Conservation (phyloP, 1,140 invertebrate genomes). For the Drosophila pruinosa region DNA sequence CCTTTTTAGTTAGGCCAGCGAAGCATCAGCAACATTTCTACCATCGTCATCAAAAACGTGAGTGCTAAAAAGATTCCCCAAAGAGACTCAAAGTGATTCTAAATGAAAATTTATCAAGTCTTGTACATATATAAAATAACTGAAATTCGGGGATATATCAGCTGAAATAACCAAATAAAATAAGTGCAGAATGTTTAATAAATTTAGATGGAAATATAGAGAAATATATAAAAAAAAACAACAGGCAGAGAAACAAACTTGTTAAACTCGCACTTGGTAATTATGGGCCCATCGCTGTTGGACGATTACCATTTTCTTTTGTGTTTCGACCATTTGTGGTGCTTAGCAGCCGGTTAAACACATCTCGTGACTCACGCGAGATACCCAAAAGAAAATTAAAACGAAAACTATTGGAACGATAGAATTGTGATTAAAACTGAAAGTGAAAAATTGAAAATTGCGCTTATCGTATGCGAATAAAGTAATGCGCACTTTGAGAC, state of each 20-base stretch:
- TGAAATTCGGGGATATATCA: too few relatives aligned
- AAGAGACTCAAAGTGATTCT: too few relatives aligned
- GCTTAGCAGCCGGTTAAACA: constrained; percentile 37
- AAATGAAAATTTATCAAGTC: not conserved
- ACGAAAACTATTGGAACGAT: not conserved
- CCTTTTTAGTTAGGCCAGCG: not conserved
- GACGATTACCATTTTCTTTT: constrained; percentile 35
- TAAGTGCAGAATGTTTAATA: too few relatives aligned
- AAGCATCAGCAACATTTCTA: too few relatives aligned
- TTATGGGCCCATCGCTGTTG: constrained; percentile 70
- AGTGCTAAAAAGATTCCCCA: not conserved
- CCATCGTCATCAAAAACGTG: too few relatives aligned
- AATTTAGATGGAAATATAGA: too few relatives aligned
- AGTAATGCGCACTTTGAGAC: constrained; percentile 2
- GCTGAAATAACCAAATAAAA: too few relatives aligned
- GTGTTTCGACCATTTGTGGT: not conserved
- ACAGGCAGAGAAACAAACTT: constrained; percentile 1
- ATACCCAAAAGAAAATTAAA: not conserved
- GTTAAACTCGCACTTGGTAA: constrained; percentile 56
- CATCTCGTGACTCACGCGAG: constrained; percentile 58
- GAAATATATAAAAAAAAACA: too few relatives aligned
- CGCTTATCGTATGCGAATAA: not conserved
- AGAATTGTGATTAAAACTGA: constrained; percentile 6
- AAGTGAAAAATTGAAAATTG: constrained; percentile 30
- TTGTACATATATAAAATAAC: too few relatives aligned